Conservation (phyloP, 1,140 invertebrate genomes). For the Atopsyche davidsoni region DNA sequence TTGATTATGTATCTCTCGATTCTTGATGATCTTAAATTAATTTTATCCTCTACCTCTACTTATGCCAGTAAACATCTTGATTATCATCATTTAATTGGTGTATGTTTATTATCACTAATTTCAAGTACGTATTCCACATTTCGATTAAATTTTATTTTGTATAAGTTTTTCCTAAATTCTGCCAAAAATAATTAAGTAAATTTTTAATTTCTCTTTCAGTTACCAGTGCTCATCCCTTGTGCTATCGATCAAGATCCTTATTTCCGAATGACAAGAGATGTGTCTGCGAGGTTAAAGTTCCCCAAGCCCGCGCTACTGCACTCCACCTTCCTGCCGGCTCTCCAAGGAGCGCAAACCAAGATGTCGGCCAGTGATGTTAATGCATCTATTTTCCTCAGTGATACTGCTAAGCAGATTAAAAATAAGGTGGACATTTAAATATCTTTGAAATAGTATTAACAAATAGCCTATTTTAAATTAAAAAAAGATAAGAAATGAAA, state of each 20-base stretch:
- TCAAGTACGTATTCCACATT: too few relatives aligned
- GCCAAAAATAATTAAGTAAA: background rate
- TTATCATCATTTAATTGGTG: too few relatives aligned
- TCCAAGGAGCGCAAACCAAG: slow-evolving; percentile 95
- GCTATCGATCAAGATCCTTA: slow-evolving; percentile 99
- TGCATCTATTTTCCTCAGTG: slow-evolving; percentile 91
- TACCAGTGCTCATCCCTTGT: slow-evolving; percentile 92
- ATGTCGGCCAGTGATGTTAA: slow-evolving; percentile 96
- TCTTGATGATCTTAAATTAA: background rate
- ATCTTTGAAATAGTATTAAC: background rate
- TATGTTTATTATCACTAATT: too few relatives aligned
- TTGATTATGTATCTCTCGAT: too few relatives aligned
- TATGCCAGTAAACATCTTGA: too few relatives aligned
- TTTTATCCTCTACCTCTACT: too few relatives aligned
- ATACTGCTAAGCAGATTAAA: slow-evolving; percentile 95
- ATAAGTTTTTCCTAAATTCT: too few relatives aligned
- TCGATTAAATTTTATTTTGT: too few relatives aligned
- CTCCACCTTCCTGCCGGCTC: slow-evolving; percentile 90
- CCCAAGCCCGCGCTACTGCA: slow-evolving; percentile 93
- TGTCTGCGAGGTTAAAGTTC: slow-evolving; percentile 81
- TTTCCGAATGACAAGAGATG: slow-evolving; percentile 97
- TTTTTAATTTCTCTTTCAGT: slow-evolving; percentile 29
- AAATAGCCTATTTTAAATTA: background rate
- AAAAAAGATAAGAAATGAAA: background rate
- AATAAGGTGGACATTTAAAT: slow-evolving; percentile 64